Percentiles rank a stretch among this genome's conserved stretches.
Conservation (phyloP, 2,113 vertebrate species). For the Acrocephalus kingi region DNA sequence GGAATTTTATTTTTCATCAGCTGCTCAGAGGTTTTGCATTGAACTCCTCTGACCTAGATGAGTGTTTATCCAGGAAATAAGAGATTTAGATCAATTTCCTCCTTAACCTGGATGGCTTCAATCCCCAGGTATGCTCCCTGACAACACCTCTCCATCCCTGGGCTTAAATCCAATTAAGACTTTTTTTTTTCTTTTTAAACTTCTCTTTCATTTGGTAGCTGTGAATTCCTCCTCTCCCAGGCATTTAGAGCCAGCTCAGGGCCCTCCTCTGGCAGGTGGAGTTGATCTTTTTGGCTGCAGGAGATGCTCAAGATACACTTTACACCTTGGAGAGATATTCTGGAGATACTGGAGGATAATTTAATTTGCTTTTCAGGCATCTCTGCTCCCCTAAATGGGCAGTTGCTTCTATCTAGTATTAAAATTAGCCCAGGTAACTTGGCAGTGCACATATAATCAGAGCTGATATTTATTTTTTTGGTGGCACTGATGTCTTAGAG, state of each 20-base stretch:
- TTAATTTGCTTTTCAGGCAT: constrained; percentile 1
- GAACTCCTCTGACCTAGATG: constrained; percentile 17
- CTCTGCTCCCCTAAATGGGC: neutral
- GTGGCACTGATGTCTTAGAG: neutral
- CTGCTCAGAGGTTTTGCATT: neutral
- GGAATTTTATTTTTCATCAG: neutral
- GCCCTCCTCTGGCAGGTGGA: neutral
- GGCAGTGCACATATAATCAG: neutral
- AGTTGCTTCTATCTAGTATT: neutral
- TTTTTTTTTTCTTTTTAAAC: neutral
- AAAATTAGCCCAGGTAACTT: neutral
- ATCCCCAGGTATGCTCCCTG: neutral
- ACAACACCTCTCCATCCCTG: neutral
- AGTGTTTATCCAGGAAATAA: constrained; percentile 42
- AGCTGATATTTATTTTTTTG: neutral
- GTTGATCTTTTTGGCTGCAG: neutral
- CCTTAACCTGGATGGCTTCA: constrained; percentile 23
- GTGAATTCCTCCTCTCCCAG: neutral
- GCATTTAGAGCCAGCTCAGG: neutral
- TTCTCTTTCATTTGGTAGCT: neutral
- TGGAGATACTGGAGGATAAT: neutral
- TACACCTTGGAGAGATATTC: neutral
- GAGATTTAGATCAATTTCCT: constrained; percentile 33
- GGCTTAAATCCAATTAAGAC: neutral
- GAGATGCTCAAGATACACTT: neutral